Conservation (phyloP, 1,140 invertebrate genomes). For the Caenorhabditis briggsae region DNA sequence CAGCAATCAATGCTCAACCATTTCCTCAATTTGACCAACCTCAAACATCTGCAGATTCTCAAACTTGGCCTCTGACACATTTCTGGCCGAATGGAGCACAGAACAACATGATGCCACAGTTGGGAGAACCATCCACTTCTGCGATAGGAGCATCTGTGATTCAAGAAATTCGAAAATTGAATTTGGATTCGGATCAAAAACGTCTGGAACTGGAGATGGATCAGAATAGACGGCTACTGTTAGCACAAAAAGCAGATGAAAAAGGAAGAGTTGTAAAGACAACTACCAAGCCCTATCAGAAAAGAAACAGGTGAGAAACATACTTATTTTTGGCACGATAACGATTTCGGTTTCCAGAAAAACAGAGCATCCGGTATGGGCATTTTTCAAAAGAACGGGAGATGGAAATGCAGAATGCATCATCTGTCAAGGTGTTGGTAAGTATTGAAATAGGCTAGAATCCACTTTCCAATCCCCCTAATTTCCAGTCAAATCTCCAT, state of each 20-base stretch:
- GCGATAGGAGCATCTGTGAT: conserved; percentile 23
- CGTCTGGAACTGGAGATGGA: background rate
- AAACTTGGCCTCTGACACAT: conserved; percentile 39
- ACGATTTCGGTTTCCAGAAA: conserved; percentile 49
- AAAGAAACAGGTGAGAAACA: conserved; percentile 56
- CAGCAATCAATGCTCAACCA: conserved; percentile 1
- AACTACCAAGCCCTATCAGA: conserved; percentile 60
- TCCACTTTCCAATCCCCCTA: background rate
- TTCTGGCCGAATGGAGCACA: conserved; percentile 15
- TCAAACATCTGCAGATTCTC: conserved; percentile 1
- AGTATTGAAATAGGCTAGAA: background rate
- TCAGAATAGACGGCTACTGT: background rate
- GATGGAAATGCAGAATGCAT: conserved; percentile 65
- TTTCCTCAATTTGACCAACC: conserved; percentile 21
- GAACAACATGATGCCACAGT: background rate
- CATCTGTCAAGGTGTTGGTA: conserved; percentile 60
- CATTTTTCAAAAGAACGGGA: conserved; percentile 62
- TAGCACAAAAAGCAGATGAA: conserved; percentile 10
- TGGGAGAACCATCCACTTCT: conserved; percentile 19
- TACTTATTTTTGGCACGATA: background rate
- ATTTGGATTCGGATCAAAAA: background rate
- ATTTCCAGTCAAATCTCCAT: conserved; percentile 61
- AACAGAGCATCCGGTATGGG: conserved; percentile 65
- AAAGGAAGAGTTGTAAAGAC: background rate
- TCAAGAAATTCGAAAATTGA: conserved; percentile 43